Evolutionary conservation across 1,140 invertebrate genomes (phyloP).

Genomic region (Portunus trituberculatus): DNA sequence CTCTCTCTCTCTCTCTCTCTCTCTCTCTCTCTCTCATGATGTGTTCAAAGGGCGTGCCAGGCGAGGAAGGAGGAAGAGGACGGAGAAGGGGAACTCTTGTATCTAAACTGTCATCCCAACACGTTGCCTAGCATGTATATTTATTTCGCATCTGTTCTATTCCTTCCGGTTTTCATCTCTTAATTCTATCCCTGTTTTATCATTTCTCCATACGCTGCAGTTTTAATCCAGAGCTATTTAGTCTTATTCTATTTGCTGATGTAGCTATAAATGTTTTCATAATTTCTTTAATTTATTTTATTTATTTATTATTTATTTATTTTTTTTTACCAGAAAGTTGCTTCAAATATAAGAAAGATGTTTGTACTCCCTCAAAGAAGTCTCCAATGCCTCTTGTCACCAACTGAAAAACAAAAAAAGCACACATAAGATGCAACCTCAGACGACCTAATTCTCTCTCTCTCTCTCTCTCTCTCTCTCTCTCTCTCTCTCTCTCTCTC

Average conservation of each 20-base stretch:
- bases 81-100: too few relatives aligned
- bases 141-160: too few relatives aligned
- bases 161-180: too few relatives aligned
- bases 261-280: too few relatives aligned
- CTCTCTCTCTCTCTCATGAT: constrained; percentile 7
- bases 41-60: too few relatives aligned
- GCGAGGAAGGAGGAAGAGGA: too few relatives aligned
- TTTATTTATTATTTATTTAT: not conserved
- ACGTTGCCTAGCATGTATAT: too few relatives aligned
- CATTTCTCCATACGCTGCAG: too few relatives aligned
- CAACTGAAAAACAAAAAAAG: not conserved
- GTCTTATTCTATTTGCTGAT: too few relatives aligned
- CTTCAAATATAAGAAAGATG: not conserved
- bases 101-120: too few relatives aligned
- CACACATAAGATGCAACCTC: not conserved
- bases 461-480: constrained; percentile 51
- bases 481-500: constrained; percentile 58
- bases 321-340: not conserved
- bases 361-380: not conserved
- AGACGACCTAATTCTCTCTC: not conserved
- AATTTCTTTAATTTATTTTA: not conserved
- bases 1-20: constrained; percentile 20
- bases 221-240: too few relatives aligned
- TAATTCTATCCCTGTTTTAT: too few relatives aligned
- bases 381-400: not conserved